Evolutionary conservation across 1,140 invertebrate genomes (phyloP).

Genomic region (Ooceraea biroi): DNA sequence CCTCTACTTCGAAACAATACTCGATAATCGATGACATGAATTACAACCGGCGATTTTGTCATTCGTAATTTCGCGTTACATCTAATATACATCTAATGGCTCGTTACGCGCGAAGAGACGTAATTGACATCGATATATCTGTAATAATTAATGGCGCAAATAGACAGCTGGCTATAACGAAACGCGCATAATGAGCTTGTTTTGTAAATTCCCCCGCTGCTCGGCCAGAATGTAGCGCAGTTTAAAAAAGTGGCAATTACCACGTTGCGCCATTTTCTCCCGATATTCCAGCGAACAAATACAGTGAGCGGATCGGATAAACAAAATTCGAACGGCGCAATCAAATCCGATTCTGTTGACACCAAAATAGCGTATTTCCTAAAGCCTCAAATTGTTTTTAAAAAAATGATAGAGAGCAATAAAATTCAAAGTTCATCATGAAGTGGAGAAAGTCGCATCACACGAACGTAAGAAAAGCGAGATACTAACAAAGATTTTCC

Average conservation of each 20-base stretch:
- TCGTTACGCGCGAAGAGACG: slow-evolving; percentile 3
- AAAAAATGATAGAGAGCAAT: too few species aligned
- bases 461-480: too few species aligned
- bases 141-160: slow-evolving; percentile 35
- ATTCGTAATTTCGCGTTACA: slow-evolving; percentile 35
- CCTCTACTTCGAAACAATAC: neutral
- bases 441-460: too few species aligned
- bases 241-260: neutral
- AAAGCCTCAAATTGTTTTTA: neutral
- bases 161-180: neutral
- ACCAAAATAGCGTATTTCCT: neutral
- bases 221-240: neutral
- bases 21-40: slow-evolving; percentile 8
- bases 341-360: neutral
- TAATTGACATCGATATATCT: slow-evolving; percentile 36
- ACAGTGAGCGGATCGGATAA: neutral
- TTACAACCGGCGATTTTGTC: slow-evolving; percentile 4
- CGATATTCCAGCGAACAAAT: neutral
- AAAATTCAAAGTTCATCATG: too few species aligned
- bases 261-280: neutral
- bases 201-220: neutral
- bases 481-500: too few species aligned
- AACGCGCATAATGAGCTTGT: slow-evolving; percentile 35
- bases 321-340: neutral
- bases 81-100: slow-evolving; percentile 16